Evolutionary conservation across 2,113 vertebrate species (phyloP).

Genomic region (Greenwoodochromis staneri): DNA sequence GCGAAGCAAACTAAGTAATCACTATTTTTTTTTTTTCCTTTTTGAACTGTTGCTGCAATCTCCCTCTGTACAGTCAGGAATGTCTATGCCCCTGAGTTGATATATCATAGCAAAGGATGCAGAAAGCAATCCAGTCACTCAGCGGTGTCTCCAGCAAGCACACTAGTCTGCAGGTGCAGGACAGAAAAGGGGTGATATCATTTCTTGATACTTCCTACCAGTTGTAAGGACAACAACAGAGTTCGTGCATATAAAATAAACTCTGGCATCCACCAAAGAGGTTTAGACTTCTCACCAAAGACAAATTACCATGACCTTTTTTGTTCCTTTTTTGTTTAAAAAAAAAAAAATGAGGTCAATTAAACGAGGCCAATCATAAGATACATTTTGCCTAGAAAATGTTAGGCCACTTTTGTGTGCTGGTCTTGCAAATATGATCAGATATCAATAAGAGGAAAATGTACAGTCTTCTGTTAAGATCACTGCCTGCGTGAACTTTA

Average conservation of each 20-base stretch:
- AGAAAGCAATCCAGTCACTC: background rate
- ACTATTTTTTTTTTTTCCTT: background rate
- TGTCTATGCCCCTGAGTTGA: background rate
- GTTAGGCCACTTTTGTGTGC: background rate
- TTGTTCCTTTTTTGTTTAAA: accelerated
- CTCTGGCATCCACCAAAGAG: background rate
- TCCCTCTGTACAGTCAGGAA: background rate
- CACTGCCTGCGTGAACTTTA: background rate
- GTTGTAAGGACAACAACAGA: background rate
- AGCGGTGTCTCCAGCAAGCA: background rate
- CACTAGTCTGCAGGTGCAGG: background rate
- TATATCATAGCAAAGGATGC: background rate
- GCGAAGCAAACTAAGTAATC: background rate
- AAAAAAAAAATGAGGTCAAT: accelerated
- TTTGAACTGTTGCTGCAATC: background rate
- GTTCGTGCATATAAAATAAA: background rate
- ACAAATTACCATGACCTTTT: background rate
- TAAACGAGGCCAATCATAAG: background rate
- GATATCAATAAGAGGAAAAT: background rate
- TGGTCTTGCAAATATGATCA: background rate
- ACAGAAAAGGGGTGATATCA: background rate
- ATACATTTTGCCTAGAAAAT: background rate
- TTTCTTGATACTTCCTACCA: background rate
- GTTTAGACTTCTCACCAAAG: background rate
- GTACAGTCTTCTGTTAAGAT: background rate